Base-by-base conservation (phyloP, 1,140 invertebrate species). In the Hestina assimilis region DNA sequence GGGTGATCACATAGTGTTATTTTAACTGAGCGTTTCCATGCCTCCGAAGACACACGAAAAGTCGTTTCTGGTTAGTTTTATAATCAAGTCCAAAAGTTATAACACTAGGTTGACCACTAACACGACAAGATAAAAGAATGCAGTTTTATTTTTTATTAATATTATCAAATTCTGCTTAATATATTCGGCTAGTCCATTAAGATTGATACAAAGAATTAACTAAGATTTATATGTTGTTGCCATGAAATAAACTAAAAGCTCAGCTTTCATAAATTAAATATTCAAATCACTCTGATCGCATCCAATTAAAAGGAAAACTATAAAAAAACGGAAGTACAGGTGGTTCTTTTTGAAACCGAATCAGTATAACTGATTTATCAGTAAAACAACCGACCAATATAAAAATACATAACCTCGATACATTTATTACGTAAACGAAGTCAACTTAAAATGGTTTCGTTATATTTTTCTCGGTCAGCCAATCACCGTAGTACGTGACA, bases 401-500 rank as follows among this genome's bases (percentile, higher is more conserved):
- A 56, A 29, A 65, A 62, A 63, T 63, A 50, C 12, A n/a, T 15
- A 31, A 8, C 29, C 21, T 48, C 11, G 12, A 14, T 33, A 15
- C 29, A 19, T 11, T 9, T 38, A 3, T 19, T 19, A 38, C 35
- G 42, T 47, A 47, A 69, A 55, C 26, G 54, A 28, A 28, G 29
- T 31, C 15, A 28, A 41, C 47, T 64, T 14, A 67, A 73, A 52
- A 60, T 58, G 52, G 52, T 53, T 11, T 58, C 50, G 59, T 64
- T 72, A 62, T 64, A 63, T 75, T 70, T 64, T 63, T 31, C 56
- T 38, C 40, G 46, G 28, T 17, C 19, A 63, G 38, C 45, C 67
- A 75, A 71, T 61, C 55, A 58, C 31, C 57, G 43, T 21, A 62
- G 56, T 74, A 84, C 78, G 79, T 84, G 79, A 82, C 76, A 82